Percentiles rank a stretch among this genome's conserved stretches.
These are phyloP conservation scores for Notiomystis cincta DNA, from an alignment of 2,113 vertebrate genomes.

Conservation along the genomic window DNA sequence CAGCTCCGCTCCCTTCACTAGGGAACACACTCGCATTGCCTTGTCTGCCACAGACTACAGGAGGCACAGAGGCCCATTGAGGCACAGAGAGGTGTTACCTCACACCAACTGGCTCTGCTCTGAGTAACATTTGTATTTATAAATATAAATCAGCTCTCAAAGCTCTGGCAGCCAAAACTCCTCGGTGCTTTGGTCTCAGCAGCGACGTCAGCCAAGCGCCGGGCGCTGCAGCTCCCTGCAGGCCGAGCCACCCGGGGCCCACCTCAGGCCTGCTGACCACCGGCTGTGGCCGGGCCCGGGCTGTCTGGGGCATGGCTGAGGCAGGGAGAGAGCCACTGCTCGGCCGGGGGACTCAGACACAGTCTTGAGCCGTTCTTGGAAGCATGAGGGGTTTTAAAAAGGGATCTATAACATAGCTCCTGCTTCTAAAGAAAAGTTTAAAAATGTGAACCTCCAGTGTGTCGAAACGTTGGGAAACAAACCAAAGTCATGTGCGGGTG, in stretches of 20 bases:
- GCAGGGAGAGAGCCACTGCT: background rate
- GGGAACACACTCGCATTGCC: background rate
- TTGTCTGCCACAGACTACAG: background rate
- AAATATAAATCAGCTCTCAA: background rate
- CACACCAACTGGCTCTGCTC: background rate
- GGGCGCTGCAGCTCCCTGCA: rapidly evolving
- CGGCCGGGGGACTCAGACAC: background rate
- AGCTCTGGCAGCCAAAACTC: background rate
- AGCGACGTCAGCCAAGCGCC: background rate
- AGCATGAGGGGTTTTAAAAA: background rate
- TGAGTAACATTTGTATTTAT: background rate
- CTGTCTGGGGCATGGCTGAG: background rate
- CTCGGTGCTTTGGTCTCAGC: background rate
- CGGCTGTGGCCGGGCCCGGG: background rate
- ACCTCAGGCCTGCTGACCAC: background rate
- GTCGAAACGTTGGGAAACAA: background rate
- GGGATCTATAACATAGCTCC: background rate
- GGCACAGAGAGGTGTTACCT: background rate
- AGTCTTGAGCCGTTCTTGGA: background rate
- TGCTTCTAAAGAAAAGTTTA: background rate
- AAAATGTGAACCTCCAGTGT: background rate
- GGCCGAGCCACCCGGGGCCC: background rate
- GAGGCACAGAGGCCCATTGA: background rate
- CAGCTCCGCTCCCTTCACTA: background rate
- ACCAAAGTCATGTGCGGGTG: background rate